phyloP scores from a whole-genome alignment of 2,797 vertebrate species.

The Limosa lapponica region DNA sequence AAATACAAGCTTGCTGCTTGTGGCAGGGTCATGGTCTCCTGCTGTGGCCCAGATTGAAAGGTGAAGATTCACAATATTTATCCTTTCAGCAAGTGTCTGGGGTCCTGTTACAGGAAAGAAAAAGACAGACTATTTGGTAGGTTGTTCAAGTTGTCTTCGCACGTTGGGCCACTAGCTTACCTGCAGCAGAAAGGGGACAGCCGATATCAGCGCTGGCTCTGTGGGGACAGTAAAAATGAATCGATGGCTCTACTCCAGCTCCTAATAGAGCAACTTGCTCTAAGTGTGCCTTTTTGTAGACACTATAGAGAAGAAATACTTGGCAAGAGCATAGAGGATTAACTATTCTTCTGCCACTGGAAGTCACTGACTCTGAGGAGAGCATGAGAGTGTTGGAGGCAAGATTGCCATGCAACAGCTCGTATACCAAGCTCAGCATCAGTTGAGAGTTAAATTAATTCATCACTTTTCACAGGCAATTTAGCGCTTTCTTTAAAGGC shows the following conservation, averaged over 20 bases:
- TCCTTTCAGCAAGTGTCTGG: constrained; percentile 3
- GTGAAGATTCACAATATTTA: constrained; percentile 28
- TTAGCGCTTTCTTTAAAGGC: not conserved
- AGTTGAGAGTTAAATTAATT: not conserved
- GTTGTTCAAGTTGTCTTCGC: not conserved
- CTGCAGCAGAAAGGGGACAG: not conserved
- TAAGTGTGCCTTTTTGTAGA: constrained; percentile 7
- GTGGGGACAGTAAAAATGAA: constrained; percentile 15
- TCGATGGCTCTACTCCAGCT: constrained; percentile 14
- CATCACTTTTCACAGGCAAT: not conserved
- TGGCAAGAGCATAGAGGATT: constrained; percentile 10
- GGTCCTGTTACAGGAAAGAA: constrained; percentile 22
- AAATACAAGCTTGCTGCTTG: not conserved
- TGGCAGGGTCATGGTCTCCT: not conserved
- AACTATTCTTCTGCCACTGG: not conserved
- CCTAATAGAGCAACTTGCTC: constrained; percentile 3
- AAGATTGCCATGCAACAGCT: not conserved
- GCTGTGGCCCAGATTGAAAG: constrained; percentile 42
- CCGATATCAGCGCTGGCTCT: not conserved
- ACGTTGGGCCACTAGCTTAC: not conserved
- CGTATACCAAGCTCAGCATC: not conserved
- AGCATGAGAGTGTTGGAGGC: not conserved
- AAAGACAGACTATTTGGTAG: not conserved
- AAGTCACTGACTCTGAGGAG: not conserved
- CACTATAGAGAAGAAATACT: not conserved